Percentiles rank a stretch among this genome's conserved stretches.
phyloP scores from a whole-genome alignment of 2,888 invertebrate genomes.

The Biston betularia region DNA sequence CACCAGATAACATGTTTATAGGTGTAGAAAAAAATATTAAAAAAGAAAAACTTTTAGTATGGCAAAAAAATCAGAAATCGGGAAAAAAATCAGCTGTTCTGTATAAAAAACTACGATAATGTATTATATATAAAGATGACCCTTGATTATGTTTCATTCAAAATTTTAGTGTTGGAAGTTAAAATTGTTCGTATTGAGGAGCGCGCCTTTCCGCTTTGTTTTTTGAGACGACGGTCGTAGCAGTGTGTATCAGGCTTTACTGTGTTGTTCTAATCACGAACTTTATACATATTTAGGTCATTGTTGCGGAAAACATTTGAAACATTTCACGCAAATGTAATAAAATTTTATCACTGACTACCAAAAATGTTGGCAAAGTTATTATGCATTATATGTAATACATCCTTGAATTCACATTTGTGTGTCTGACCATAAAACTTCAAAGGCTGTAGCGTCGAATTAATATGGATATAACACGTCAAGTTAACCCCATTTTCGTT shows the following conservation, averaged over 20 bases:
- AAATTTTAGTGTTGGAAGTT: too few relatives aligned
- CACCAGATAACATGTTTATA: too few relatives aligned
- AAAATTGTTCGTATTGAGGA: too few relatives aligned
- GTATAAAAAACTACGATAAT: too few relatives aligned
- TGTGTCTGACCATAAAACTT: constrained; percentile 46
- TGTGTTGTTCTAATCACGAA: background rate
- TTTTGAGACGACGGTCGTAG: background rate
- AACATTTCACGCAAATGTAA: constrained; percentile 13
- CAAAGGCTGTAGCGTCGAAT: constrained; percentile 53
- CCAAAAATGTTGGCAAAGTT: background rate
- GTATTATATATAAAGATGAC: too few relatives aligned
- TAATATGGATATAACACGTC: constrained; percentile 58
- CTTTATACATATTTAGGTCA: background rate
- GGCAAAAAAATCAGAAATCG: too few relatives aligned
- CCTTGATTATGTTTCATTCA: too few relatives aligned
- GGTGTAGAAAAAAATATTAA: too few relatives aligned
- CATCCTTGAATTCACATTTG: constrained; percentile 1
- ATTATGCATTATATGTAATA: constrained; percentile 18
- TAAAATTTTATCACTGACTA: background rate
- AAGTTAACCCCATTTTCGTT: constrained; percentile 50
- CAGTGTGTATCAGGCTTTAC: background rate
- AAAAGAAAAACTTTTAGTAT: too few relatives aligned
- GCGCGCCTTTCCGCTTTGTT: too few relatives aligned
- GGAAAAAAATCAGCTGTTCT: too few relatives aligned
- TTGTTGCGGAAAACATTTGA: constrained; percentile 1